Conservation (phyloP, 1,140 invertebrate genomes). For the Trichonephila clavipes region DNA sequence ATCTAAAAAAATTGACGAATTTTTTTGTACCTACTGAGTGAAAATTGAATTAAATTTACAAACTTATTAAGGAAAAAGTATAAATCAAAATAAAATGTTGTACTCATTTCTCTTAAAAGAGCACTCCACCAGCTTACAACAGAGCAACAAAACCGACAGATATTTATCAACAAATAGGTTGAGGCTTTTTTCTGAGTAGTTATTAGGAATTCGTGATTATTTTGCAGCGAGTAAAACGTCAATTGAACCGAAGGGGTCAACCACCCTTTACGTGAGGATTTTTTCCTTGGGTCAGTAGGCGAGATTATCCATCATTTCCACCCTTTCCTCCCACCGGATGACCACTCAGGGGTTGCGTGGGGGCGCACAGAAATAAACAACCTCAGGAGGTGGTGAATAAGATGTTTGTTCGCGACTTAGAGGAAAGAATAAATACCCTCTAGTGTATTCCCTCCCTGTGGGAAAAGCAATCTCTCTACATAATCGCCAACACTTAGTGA, state of each 20-base stretch:
- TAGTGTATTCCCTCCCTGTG: not conserved
- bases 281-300: not conserved
- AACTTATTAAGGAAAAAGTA: too few relatives aligned
- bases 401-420: slow-evolving; percentile 21
- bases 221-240: too few relatives aligned
- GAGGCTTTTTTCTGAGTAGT: too few relatives aligned
- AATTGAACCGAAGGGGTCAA: not conserved
- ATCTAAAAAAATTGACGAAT: too few relatives aligned
- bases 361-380: slow-evolving; percentile 24
- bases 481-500: not conserved
- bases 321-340: not conserved
- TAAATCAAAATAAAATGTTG: too few relatives aligned
- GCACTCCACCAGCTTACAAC: too few relatives aligned
- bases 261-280: slow-evolving; percentile 29
- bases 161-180: too few relatives aligned
- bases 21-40: too few relatives aligned
- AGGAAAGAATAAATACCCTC: not conserved
- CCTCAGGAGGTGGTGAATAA: slow-evolving; percentile 3
- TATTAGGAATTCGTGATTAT: too few relatives aligned
- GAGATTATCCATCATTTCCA: slow-evolving; percentile 11
- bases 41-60: too few relatives aligned
- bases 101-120: too few relatives aligned
- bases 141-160: too few relatives aligned
- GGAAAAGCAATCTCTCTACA: slow-evolving; percentile 31
- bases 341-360: not conserved